Base-by-base conservation (phyloP, 2,797 vertebrate genomes). In the Simalia tracyae region DNA sequence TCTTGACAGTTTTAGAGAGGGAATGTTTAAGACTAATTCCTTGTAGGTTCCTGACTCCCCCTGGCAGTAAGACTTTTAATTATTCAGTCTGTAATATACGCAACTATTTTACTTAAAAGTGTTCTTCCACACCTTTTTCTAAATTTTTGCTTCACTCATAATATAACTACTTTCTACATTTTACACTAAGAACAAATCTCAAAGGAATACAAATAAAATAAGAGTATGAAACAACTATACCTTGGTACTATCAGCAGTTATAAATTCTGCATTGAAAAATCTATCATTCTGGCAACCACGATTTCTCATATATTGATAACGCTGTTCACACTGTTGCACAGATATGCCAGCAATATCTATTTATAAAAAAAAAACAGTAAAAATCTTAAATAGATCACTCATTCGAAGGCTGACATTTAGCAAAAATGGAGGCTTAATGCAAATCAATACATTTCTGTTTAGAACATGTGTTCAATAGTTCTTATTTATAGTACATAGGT, bases 271-370 rank as follows among this genome's bases (percentile, higher is more conserved):
- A 66, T 95, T 97, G 97, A 98, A 99, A 94, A 99, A 97, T 88
- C 88, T 96, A 19, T 99, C 98, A 1, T 97, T 98, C 0, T 95
- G 93, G 57, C 98, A 98, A 95, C 97, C 97, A 89, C 97, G 98
- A 91, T 93, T 98, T 95, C 96, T 99, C 98, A 99, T 99, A 91
- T 99, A 98, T 24, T 97, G 97, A 0, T 99, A 99, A 0, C 99
- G 98, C 95, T 98, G 98, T 93, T 98, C 98, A 97, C 99, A 99
- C 93, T 99, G 99, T 0, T 99, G 98, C 94, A 99, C 98, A 0
- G 99, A 99, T 94, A 99, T 97, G 0, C 95, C 98, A 1, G 99
- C 99, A 2, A 99, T 99, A 97, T 99, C 99, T 99, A 90, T 1
- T 94, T 24, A 50, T 24, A 50, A 46, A 24, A 5, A 60, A 88